phyloP scores from a whole-genome alignment of 2,113 vertebrate genomes.

The Cyphomyrus plagiostoma region DNA sequence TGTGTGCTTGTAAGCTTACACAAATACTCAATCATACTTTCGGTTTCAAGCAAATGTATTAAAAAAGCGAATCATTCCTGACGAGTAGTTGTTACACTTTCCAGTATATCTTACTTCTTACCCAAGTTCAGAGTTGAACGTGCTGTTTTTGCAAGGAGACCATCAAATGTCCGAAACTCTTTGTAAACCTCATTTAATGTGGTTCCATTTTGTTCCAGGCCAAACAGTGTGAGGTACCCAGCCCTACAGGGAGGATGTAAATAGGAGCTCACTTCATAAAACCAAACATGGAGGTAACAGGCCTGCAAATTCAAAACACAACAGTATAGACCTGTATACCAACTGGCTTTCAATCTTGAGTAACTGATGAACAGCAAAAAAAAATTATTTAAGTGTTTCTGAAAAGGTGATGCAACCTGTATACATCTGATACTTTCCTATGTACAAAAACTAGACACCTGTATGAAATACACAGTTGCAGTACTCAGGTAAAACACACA shows the following conservation, averaged over 20 bases:
- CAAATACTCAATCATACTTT: not conserved
- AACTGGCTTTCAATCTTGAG: not conserved
- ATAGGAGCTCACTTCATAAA: not conserved
- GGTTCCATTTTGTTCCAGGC: conserved; percentile 36
- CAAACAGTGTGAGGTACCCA: conserved; percentile 69
- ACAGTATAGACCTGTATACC: not conserved
- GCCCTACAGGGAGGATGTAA: conserved; percentile 52
- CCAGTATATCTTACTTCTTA: conserved; percentile 27
- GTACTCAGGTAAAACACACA: not conserved
- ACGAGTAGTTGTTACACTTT: not conserved
- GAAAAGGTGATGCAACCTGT: not conserved
- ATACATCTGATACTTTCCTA: not conserved
- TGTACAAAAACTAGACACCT: not conserved
- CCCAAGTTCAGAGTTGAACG: conserved; percentile 52
- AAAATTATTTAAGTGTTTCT: not conserved
- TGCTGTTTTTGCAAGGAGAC: conserved; percentile 64
- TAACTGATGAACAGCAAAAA: not conserved
- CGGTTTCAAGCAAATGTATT: not conserved
- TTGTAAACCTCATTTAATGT: conserved; percentile 54
- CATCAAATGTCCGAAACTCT: conserved; percentile 69
- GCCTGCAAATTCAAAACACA: not conserved
- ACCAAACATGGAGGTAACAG: not conserved
- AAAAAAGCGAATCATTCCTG: not conserved
- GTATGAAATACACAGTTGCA: not conserved
- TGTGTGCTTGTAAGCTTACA: not conserved